A percentile compares a stretch with the other conserved stretches of the same genome.
These are phyloP conservation scores for Charaxes varanes DNA, from an alignment of 1,140 invertebrate genomes.

Conservation along the genomic window DNA sequence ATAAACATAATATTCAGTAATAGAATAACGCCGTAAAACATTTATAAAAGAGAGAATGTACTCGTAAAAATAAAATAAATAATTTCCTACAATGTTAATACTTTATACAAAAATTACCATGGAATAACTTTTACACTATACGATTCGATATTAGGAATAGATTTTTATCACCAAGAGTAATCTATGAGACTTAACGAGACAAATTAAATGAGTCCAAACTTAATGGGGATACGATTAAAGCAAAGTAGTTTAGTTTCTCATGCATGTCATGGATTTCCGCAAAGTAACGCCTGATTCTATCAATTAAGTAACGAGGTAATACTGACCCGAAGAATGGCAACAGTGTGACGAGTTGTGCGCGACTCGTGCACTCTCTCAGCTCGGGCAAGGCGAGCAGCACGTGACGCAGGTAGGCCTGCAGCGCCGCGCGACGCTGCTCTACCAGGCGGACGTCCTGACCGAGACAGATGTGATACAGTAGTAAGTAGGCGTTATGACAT, in stretches of 20 bases:
- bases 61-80: not conserved
- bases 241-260: too few species aligned
- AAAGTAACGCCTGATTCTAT: too few species aligned
- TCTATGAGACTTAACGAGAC: too few species aligned
- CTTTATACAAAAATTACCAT: not conserved
- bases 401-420: slow-evolving; percentile 87
- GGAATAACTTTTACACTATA: not conserved
- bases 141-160: too few species aligned
- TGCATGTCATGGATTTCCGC: too few species aligned
- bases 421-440: slow-evolving; percentile 82
- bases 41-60: not conserved
- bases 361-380: slow-evolving; percentile 79
- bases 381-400: slow-evolving; percentile 84
- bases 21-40: slow-evolving; percentile 1
- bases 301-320: too few species aligned
- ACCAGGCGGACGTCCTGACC: slow-evolving; percentile 85
- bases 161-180: too few species aligned
- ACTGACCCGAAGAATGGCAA: slow-evolving; percentile 92
- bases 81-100: not conserved
- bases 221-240: too few species aligned
- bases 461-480: too few species aligned
- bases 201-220: too few species aligned
- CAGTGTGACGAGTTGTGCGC: slow-evolving; percentile 81
- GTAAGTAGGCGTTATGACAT: too few species aligned
- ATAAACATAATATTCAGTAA: not conserved